Percentiles rank a stretch among this genome's conserved stretches.
Evolutionary conservation across 2,113 vertebrate genomes (phyloP).

Genomic region (Malurus elegans): DNA sequence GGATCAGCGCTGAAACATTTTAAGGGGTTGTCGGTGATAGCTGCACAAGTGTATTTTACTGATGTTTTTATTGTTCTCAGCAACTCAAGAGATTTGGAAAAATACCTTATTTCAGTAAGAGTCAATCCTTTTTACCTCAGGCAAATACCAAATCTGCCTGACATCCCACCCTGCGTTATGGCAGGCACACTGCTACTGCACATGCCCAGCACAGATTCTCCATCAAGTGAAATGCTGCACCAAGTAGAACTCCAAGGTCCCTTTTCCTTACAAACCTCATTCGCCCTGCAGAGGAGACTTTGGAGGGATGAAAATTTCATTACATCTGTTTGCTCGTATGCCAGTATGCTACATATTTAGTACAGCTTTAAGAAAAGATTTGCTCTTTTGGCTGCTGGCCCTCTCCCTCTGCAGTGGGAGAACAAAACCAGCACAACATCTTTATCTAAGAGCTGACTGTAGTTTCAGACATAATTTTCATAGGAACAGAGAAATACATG

Average conservation of each 20-base stretch:
- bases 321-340: neutral
- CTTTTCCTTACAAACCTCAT: neutral
- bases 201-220: neutral
- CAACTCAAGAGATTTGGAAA: neutral
- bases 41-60: neutral
- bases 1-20: neutral
- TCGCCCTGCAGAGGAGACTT: neutral
- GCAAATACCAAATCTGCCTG: neutral
- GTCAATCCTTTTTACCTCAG: neutral
- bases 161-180: neutral
- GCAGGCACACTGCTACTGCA: neutral
- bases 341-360: neutral
- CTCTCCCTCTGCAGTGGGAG: neutral
- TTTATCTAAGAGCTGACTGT: neutral
- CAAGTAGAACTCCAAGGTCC: neutral
- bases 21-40: neutral
- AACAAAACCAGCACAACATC: neutral
- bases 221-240: neutral
- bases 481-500: neutral
- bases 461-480: neutral
- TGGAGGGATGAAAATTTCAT: neutral
- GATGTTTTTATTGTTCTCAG: neutral
- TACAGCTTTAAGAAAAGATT: neutral
- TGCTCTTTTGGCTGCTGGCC: slow-evolving; percentile 35
- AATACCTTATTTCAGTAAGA: neutral